phyloP scores from a whole-genome alignment of 2,113 vertebrate species.

The Micromys minutus region DNA sequence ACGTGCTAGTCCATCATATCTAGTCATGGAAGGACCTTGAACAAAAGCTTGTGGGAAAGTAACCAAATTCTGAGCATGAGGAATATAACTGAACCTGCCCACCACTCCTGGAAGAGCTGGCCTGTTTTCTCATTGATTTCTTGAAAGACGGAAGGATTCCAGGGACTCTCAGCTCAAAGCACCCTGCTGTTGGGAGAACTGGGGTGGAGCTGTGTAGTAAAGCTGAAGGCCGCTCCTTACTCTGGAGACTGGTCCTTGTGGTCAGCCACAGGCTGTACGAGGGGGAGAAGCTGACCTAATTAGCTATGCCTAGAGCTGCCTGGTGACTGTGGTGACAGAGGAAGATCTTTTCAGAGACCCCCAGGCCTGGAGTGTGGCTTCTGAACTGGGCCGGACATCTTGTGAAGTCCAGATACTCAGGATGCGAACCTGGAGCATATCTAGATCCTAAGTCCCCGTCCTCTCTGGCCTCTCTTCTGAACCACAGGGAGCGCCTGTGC shows the following conservation, averaged over 20 bases:
- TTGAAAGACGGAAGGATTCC: not conserved
- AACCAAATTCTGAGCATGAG: not conserved
- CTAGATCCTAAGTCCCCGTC: rapidly evolving
- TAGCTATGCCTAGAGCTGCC: not conserved
- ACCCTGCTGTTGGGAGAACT: not conserved
- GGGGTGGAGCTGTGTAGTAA: not conserved
- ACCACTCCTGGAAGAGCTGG: not conserved
- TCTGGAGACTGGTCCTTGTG: rapidly evolving
- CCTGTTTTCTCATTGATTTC: constrained; percentile 19
- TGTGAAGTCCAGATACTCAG: not conserved
- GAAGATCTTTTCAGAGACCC: not conserved
- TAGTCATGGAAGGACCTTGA: not conserved
- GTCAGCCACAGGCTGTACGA: rapidly evolving
- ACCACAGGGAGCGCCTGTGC: not conserved
- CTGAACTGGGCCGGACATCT: not conserved
- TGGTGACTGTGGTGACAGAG: not conserved
- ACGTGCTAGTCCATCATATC: not conserved
- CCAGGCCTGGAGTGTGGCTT: not conserved
- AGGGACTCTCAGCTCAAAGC: not conserved
- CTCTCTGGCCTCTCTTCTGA: not conserved
- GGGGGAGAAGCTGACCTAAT: not conserved
- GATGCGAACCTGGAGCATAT: rapidly evolving
- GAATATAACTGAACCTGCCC: not conserved
- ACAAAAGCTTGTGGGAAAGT: not conserved
- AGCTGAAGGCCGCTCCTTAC: not conserved